These are phyloP conservation scores for Oeneis ivallda DNA, from an alignment of 2,888 invertebrate species.

Conservation along the genomic window DNA sequence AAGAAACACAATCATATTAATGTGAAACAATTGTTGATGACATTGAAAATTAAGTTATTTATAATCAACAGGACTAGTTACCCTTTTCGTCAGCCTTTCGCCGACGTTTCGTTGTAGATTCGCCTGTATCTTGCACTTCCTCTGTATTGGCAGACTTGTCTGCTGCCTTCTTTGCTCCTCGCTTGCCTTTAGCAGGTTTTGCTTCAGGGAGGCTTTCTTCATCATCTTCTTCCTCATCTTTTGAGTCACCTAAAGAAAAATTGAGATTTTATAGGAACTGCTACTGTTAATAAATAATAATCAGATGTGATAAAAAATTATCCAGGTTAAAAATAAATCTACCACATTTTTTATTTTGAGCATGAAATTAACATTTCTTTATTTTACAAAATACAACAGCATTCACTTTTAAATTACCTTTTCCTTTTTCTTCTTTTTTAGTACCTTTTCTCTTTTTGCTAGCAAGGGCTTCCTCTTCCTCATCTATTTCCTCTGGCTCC, in stretches of 20 bases:
- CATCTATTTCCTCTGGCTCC: slow-evolving; percentile 53
- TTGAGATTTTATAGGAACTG: background rate
- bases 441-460: slow-evolving; percentile 58
- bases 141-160: slow-evolving; percentile 51
- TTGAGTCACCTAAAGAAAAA: slow-evolving; percentile 52
- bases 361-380: background rate
- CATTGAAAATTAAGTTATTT: slow-evolving; percentile 37
- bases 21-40: slow-evolving; percentile 60
- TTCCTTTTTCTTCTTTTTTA: slow-evolving; percentile 63
- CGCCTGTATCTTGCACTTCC: slow-evolving; percentile 58
- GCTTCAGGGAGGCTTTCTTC: slow-evolving; percentile 51
- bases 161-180: slow-evolving; percentile 60
- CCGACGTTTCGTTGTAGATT: slow-evolving; percentile 62
- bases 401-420: slow-evolving; percentile 46
- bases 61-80: slow-evolving; percentile 66
- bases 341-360: background rate
- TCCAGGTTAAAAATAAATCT: too few species aligned
- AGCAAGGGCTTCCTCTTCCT: slow-evolving; percentile 48
- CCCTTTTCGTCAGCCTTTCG: slow-evolving; percentile 74
- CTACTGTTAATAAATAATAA: background rate
- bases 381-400: background rate
- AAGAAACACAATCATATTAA: slow-evolving; percentile 65
- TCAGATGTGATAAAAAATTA: background rate
- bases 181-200: slow-evolving; percentile 64
- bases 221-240: slow-evolving; percentile 59